Evolutionary conservation across 2,113 vertebrate genomes (phyloP).

Genomic region (Deroptyus accipitrinus): DNA sequence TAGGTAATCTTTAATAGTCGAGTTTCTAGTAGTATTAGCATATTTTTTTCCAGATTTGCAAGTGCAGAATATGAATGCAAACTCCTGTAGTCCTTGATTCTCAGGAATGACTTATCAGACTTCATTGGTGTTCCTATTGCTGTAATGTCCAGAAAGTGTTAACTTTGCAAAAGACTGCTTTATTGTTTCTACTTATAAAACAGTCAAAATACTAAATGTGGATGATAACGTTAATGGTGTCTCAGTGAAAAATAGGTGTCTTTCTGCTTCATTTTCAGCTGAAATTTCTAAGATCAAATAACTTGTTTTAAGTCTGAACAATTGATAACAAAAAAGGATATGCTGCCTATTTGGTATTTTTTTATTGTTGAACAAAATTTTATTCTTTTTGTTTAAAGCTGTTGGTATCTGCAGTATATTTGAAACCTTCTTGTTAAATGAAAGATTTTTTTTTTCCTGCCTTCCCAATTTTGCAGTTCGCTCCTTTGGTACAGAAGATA

Average conservation of each 20-base stretch:
- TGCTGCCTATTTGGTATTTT: neutral
- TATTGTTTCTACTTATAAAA: neutral
- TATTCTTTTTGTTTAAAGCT: neutral
- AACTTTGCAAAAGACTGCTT: neutral
- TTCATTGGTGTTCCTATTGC: neutral
- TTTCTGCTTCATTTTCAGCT: neutral
- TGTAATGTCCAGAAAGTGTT: neutral
- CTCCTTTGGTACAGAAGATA: conserved; percentile 96
- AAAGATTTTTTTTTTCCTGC: neutral
- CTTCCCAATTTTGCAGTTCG: conserved; percentile 75
- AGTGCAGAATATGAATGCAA: neutral
- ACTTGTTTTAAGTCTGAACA: neutral
- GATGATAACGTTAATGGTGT: neutral
- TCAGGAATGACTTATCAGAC: neutral
- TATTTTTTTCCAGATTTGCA: neutral
- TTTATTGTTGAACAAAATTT: neutral
- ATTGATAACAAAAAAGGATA: neutral
- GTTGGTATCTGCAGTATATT: neutral
- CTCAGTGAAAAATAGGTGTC: neutral
- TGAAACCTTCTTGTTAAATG: neutral
- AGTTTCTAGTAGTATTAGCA: neutral
- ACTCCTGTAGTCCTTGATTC: neutral
- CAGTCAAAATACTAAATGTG: neutral
- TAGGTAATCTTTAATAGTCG: neutral
- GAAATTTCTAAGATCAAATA: neutral